A percentile compares a stretch with the other conserved stretches of the same genome.
phyloP scores from a whole-genome alignment of 1,140 invertebrate genomes.

The Camponotus floridanus region DNA sequence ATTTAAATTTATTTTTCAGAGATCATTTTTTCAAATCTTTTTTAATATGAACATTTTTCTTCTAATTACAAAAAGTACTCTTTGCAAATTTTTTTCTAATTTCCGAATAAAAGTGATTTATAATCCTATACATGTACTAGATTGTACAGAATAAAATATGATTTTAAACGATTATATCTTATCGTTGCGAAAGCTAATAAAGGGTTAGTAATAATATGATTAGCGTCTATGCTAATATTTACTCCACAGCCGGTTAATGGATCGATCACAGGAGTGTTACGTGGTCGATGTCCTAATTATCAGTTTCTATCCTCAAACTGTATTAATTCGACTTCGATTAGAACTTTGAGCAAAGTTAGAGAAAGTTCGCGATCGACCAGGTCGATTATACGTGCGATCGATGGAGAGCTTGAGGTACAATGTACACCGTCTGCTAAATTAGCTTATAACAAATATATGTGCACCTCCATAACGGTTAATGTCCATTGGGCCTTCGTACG shows the following conservation, averaged over 20 bases:
- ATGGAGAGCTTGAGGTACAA: conserved; percentile 53
- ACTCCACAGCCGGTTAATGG: conserved; percentile 57
- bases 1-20: neutral
- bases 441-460: conserved; percentile 62
- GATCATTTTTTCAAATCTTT: neutral
- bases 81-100: conserved; percentile 2
- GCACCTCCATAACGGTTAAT: conserved; percentile 54
- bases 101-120: neutral
- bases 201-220: neutral
- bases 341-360: conserved; percentile 76
- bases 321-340: conserved; percentile 81
- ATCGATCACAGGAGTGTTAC: conserved; percentile 53
- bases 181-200: neutral
- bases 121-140: neutral
- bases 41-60: neutral
- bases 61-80: neutral
- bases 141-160: neutral
- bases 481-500: neutral
- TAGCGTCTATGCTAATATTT: conserved; percentile 50
- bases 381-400: conserved; percentile 70
- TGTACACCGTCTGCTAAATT: conserved; percentile 58
- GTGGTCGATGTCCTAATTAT: conserved; percentile 77
- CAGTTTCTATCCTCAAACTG: conserved; percentile 77
- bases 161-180: neutral
- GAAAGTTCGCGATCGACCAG: conserved; percentile 71